These are phyloP conservation scores for Hemicrepidius hirtus DNA, from an alignment of 2,888 invertebrate species.

Conservation along the genomic window DNA sequence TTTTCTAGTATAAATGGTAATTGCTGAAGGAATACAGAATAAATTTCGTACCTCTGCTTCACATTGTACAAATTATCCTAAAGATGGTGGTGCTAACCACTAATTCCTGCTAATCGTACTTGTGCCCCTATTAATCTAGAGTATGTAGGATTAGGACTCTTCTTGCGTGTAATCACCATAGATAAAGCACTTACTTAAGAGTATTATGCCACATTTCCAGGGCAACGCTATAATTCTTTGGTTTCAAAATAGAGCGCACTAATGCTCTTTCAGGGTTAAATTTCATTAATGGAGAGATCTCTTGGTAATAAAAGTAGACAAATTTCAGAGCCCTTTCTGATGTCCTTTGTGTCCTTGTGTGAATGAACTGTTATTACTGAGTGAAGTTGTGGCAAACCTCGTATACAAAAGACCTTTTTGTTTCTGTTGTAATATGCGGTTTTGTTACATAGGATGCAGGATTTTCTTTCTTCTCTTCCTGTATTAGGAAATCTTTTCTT, in stretches of 20 bases:
- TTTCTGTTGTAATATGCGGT: too few relatives aligned
- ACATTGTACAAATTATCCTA: conserved; percentile 32
- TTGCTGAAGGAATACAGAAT: too few relatives aligned
- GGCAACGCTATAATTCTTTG: conserved; percentile 19
- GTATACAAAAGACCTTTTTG: too few relatives aligned
- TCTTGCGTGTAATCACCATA: conserved; percentile 40
- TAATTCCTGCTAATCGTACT: conserved; percentile 56
- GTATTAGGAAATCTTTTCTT: too few relatives aligned
- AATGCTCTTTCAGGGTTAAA: conserved; percentile 8
- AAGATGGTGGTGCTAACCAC: conserved; percentile 40
- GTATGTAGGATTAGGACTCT: conserved; percentile 52
- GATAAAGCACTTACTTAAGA: conserved; percentile 41
- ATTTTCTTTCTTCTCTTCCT: neutral
- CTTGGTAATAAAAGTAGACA: too few relatives aligned
- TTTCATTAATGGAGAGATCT: conserved; percentile 23
- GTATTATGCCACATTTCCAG: conserved; percentile 37
- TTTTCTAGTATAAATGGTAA: too few relatives aligned
- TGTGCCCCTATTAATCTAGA: conserved; percentile 56
- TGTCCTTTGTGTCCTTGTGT: too few relatives aligned
- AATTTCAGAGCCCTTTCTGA: too few relatives aligned
- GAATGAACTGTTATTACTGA: too few relatives aligned
- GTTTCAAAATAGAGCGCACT: conserved; percentile 18
- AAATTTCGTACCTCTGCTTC: conserved; percentile 4
- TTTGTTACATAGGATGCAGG: neutral
- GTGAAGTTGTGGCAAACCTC: too few relatives aligned